phyloP scores from a whole-genome alignment of 2,113 vertebrate genomes.

The Nipponia nippon region DNA sequence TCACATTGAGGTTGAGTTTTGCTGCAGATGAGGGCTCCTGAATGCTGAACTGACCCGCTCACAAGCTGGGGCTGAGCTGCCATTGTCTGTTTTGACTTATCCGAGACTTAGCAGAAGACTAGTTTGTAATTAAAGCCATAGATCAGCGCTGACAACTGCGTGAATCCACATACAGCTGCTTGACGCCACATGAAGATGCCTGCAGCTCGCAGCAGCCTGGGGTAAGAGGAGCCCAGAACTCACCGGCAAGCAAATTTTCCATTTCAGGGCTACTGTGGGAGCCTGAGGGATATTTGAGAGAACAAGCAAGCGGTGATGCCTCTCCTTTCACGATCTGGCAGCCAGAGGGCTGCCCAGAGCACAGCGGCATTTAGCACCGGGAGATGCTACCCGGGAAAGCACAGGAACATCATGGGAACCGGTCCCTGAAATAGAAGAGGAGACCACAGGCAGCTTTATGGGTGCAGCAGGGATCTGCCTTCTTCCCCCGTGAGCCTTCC shows the following conservation, averaged over 20 bases:
- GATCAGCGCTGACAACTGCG: not conserved
- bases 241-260: not conserved
- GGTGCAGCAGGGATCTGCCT: not conserved
- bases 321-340: not conserved
- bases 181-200: rapidly evolving
- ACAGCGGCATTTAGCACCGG: not conserved
- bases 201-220: rapidly evolving
- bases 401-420: rapidly evolving
- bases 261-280: not conserved
- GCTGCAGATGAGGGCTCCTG: not conserved
- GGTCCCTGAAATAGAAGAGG: not conserved
- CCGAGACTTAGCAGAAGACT: not conserved
- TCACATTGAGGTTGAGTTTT: rapidly evolving
- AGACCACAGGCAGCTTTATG: not conserved
- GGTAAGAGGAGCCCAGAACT: not conserved
- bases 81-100: not conserved
- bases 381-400: not conserved
- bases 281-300: not conserved
- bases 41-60: not conserved
- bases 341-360: not conserved
- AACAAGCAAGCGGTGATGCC: not conserved
- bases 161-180: not conserved
- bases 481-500: not conserved
- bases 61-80: not conserved
- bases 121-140: not conserved